Evolutionary conservation across 1,140 invertebrate species (phyloP).

Genomic region (Hyles euphorbiae): DNA sequence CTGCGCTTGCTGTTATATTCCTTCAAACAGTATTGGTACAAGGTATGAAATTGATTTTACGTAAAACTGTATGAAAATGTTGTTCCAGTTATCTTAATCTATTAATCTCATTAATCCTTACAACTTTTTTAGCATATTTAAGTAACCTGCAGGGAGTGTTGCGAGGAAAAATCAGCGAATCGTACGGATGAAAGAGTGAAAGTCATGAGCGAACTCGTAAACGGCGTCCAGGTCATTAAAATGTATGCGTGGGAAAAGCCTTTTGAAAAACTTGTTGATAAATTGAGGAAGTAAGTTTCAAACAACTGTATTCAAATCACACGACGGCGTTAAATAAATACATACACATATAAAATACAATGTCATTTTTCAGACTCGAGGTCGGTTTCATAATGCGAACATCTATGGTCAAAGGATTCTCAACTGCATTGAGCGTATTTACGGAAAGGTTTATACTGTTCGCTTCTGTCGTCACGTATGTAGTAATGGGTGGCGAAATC

Average conservation of each 20-base stretch:
- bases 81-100: too few species aligned
- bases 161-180: constrained; percentile 80
- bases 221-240: constrained; percentile 87
- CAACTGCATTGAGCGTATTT: constrained; percentile 79
- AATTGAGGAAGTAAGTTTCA: constrained; percentile 56
- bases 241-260: constrained; percentile 92
- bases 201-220: constrained; percentile 89
- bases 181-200: constrained; percentile 87
- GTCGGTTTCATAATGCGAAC: constrained; percentile 80
- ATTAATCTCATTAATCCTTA: not conserved
- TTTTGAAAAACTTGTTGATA: constrained; percentile 81
- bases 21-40: constrained; percentile 80
- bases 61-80: not conserved
- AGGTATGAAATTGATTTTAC: constrained; percentile 66
- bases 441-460: constrained; percentile 84
- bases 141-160: constrained; percentile 80
- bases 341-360: too few species aligned
- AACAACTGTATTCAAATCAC: not conserved
- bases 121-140: constrained; percentile 76
- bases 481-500: constrained; percentile 78
- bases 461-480: constrained; percentile 81
- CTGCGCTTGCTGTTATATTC: constrained; percentile 78
- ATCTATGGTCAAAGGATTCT: constrained; percentile 84
- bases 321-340: not conserved
- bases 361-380: constrained; percentile 75